These are phyloP conservation scores for Sinopyrophorus schimmeli DNA, from an alignment of 2,888 invertebrate genomes.

Conservation along the genomic window DNA sequence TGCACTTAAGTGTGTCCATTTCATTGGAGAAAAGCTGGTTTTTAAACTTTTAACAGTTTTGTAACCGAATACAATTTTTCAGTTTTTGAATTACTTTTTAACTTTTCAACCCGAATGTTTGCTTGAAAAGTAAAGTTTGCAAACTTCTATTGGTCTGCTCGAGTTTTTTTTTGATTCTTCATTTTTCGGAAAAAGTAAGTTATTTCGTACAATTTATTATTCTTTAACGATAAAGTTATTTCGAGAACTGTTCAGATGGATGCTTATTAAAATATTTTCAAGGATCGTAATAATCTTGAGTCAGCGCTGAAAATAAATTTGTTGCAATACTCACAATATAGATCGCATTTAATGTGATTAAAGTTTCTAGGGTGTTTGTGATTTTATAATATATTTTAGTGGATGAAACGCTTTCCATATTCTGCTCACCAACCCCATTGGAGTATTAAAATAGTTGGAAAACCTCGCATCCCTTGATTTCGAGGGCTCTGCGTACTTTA, in stretches of 20 bases:
- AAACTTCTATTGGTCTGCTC: not conserved
- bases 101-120: not conserved
- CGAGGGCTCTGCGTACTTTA: slow-evolving; percentile 23
- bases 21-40: too few species aligned
- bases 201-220: too few species aligned
- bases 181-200: not conserved
- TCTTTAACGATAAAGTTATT: too few species aligned
- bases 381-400: slow-evolving; percentile 27
- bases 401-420: slow-evolving; percentile 18
- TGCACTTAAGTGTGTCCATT: too few species aligned
- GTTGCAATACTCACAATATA: slow-evolving; percentile 3
- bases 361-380: slow-evolving; percentile 18
- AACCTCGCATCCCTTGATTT: slow-evolving; percentile 29
- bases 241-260: too few species aligned
- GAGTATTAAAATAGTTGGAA: slow-evolving; percentile 32
- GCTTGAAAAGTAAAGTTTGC: not conserved
- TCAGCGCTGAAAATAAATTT: slow-evolving; percentile 2
- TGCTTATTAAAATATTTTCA: too few species aligned
- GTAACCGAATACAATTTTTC: not conserved
- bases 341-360: slow-evolving; percentile 9
- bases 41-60: not conserved
- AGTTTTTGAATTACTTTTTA: slow-evolving; percentile 2
- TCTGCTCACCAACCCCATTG: slow-evolving; percentile 21
- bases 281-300: too few species aligned
- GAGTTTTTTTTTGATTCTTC: slow-evolving; percentile 3